Base-by-base conservation (phyloP, 2,888 invertebrate genomes). In the Resseliella maxima region DNA sequence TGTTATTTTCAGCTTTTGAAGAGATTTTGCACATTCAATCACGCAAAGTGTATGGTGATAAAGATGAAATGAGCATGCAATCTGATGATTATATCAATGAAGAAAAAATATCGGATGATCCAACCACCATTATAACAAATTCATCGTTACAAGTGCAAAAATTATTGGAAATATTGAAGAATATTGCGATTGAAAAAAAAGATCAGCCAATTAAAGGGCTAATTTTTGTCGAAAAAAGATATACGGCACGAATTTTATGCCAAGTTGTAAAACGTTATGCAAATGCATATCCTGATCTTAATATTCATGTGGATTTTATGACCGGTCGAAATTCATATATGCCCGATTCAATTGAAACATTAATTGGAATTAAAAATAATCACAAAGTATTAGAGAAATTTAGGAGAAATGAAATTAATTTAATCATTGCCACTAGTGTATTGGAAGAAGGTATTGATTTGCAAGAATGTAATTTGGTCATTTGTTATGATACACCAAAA, bases 391-490 rank as follows among this genome's bases (percentile, higher is more conserved):
- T 93, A 21, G 89, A 91, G 24, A 92, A 93, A 54, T 95, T 95
- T 89, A 92, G 92, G 35, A 90, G 90, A 12, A 93, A 93, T 12
- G 91, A 92, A 46, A 90, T 92, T 8, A 96, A 96, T 90, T 89
- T 95, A 1, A 89, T 96, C 41, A 91, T 95, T 0, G 93, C 95
- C 0, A 95, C 98, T 0, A 95, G 95, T 89, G 96, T 98, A 0
- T 92, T 98, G 41, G 98, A 98, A 90, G 98, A 98, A 91, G 98
- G 98, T 0, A 93, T 98, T 12, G 97, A 98, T 90, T 93, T 98
- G 41, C 95, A 95, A 2, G 93, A 93, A 38, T 99, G 98, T 89
- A 94, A 95, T 87, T 91, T 96, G 64, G 95, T 98, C 0, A 89
- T 98, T 24, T 93, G 95, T 86, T 96, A 94, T 89, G 96, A 97